Conservation (phyloP, 2,113 vertebrate species). For the Xenopus borealis region DNA sequence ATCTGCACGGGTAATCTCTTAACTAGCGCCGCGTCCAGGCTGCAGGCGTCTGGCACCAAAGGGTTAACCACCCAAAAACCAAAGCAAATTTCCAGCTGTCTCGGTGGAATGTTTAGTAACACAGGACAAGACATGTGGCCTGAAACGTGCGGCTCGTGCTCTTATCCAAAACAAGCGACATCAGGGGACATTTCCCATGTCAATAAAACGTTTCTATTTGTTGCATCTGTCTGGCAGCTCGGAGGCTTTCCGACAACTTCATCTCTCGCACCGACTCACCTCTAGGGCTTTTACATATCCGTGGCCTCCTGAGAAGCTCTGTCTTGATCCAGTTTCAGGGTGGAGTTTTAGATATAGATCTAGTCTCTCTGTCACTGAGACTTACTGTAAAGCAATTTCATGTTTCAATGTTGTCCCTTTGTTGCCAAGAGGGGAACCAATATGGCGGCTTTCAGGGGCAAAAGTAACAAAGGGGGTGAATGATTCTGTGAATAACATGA, state of each 20-base stretch:
- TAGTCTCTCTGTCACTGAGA: too few relatives aligned
- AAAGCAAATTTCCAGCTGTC: conserved; percentile 2
- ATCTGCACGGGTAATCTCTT: background rate
- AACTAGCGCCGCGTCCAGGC: background rate
- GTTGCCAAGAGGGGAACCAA: too few relatives aligned
- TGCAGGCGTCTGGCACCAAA: too few relatives aligned
- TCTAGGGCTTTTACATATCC: background rate
- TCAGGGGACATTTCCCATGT: background rate
- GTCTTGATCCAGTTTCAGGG: background rate
- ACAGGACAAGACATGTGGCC: background rate
- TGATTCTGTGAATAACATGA: too few relatives aligned
- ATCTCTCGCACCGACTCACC: background rate
- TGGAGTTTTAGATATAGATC: too few relatives aligned
- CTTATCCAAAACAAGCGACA: background rate
- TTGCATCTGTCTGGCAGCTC: background rate
- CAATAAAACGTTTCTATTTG: background rate
- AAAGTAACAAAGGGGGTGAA: too few relatives aligned
- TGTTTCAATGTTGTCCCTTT: too few relatives aligned
- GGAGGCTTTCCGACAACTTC: background rate
- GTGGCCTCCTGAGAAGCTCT: background rate
- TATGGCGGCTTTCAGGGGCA: too few relatives aligned
- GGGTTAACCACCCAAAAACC: background rate
- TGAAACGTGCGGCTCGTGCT: background rate
- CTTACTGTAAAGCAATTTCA: too few relatives aligned
- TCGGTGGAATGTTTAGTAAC: background rate